phyloP scores from a whole-genome alignment of 1,140 invertebrate genomes.

The Eueides isabella region DNA sequence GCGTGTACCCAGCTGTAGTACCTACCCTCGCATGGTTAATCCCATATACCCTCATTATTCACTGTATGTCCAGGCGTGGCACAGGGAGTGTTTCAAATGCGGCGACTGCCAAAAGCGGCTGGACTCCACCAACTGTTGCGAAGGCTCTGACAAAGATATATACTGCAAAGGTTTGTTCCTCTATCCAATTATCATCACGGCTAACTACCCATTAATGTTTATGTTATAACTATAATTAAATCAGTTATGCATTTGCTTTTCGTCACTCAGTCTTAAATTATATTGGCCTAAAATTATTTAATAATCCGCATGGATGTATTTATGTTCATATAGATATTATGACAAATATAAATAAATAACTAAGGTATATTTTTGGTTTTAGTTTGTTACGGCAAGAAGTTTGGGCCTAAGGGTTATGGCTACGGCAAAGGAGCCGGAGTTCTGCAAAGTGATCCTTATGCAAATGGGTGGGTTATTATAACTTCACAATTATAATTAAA shows the following conservation, averaged over 20 bases:
- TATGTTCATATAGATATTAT: neutral
- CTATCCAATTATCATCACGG: conserved; percentile 84
- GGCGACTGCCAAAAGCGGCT: conserved; percentile 96
- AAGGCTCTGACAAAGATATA: conserved; percentile 97
- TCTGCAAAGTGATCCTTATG: conserved; percentile 92
- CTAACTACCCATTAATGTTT: conserved; percentile 27
- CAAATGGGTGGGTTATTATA: conserved; percentile 85
- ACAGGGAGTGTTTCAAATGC: conserved; percentile 98
- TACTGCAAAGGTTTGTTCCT: conserved; percentile 95
- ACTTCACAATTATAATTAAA: neutral
- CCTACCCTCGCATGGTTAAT: conserved; percentile 57
- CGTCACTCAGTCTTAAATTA: neutral
- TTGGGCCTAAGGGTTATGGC: conserved; percentile 96
- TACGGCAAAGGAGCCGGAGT: conserved; percentile 96
- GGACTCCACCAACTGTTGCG: conserved; percentile 97
- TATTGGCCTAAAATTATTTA: conserved; percentile 17
- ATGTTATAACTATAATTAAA: conserved; percentile 4
- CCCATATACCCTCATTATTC: conserved; percentile 58
- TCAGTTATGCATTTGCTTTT: neutral
- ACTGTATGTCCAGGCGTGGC: conserved; percentile 88
- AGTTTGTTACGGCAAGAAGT: conserved; percentile 97
- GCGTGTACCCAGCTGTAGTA: conserved; percentile 45
- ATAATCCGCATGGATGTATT: neutral
- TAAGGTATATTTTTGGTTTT: conserved; percentile 76
- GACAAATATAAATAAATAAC: conserved; percentile 24